These are phyloP conservation scores for Hippocampus kuda DNA, from an alignment of 2,797 vertebrate species.

Conservation along the genomic window DNA sequence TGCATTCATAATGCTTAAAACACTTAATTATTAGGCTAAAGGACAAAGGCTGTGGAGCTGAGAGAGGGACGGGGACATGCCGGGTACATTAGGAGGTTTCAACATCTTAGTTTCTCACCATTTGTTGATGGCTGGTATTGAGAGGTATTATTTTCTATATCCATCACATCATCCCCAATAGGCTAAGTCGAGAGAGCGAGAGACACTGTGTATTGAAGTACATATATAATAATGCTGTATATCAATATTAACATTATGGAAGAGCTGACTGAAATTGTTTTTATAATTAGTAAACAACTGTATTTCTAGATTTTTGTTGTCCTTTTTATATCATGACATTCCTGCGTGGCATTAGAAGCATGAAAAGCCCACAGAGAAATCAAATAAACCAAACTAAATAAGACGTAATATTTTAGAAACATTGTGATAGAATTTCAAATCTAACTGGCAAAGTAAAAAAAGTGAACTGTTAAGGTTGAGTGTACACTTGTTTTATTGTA, in stretches of 20 bases:
- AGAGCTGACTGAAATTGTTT: neutral
- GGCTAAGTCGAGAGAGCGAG: neutral
- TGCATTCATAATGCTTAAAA: conserved; percentile 41
- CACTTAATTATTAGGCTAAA: conserved; percentile 60
- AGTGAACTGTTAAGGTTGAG: no score
- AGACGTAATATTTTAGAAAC: neutral
- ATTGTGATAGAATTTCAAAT: neutral
- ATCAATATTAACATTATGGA: neutral
- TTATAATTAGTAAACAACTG: neutral
- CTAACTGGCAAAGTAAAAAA: neutral
- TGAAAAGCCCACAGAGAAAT: neutral
- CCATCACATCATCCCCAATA: conserved; percentile 5
- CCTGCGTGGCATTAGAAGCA: neutral
- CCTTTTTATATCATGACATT: neutral
- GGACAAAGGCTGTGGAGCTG: conserved; percentile 30
- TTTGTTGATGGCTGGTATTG: conserved; percentile 23
- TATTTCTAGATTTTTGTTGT: neutral
- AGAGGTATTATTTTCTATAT: conserved; percentile 10
- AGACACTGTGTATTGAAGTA: neutral
- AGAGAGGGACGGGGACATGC: conserved; percentile 5
- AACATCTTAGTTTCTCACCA: conserved; percentile 23
- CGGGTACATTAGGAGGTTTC: conserved; percentile 24
- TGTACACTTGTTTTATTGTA: no score
- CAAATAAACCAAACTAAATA: neutral
- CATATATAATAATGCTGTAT: no score